phyloP scores from a whole-genome alignment of 2,888 invertebrate species.

The Galeruca laticollis region DNA sequence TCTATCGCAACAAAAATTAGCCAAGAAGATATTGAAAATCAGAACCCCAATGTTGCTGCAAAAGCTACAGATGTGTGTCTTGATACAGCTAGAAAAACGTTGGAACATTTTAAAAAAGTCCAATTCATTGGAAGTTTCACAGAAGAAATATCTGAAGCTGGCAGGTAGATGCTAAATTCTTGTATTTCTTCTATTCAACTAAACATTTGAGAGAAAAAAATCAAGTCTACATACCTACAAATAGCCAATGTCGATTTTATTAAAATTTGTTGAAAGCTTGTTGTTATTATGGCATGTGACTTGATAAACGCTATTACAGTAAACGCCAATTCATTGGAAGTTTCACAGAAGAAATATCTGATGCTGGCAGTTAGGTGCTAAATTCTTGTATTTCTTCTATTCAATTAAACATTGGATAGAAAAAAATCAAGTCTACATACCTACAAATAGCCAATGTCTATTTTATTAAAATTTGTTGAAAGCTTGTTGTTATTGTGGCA shows the following conservation, averaged over 20 bases:
- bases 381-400: background rate
- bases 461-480: no score
- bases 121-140: conserved; percentile 30
- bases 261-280: no score
- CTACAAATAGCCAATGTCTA: no score
- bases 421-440: no score
- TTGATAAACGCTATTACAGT: conserved; percentile 23
- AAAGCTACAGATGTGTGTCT: conserved; percentile 42
- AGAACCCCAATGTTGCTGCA: conserved; percentile 44
- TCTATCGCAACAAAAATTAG: conserved; percentile 37
- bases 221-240: no score
- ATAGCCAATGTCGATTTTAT: no score
- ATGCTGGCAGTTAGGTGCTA: conserved; percentile 24
- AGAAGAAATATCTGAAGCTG: conserved; percentile 27
- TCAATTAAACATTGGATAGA: no score
- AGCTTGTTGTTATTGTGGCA: no score
- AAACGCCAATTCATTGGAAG: conserved; percentile 26
- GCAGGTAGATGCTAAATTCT: conserved; percentile 20
- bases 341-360: conserved; percentile 29
- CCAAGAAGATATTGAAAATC: conserved; percentile 21
- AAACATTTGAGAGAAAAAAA: no score
- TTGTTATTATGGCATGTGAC: no score
- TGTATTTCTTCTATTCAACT: background rate
- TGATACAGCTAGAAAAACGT: conserved; percentile 27
- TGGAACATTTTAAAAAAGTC: conserved; percentile 19